phyloP scores from a whole-genome alignment of 23 tunicate genomes.

The Styela plicata region DNA sequence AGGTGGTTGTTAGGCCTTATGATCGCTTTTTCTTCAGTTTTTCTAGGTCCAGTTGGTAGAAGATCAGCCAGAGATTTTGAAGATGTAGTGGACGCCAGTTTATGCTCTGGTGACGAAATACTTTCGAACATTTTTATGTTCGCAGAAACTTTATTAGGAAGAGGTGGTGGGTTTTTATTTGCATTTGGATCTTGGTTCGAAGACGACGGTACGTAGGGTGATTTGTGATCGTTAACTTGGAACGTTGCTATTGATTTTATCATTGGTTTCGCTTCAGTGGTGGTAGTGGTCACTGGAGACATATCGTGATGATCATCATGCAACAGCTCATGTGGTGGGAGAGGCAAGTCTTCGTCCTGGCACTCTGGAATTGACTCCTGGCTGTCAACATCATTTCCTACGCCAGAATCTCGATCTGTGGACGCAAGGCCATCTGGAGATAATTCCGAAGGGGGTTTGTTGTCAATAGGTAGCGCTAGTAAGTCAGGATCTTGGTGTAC shows the following conservation, averaged over 20 bases:
- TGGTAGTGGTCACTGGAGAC: not conserved
- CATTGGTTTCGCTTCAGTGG: not conserved
- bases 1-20: constrained; percentile 28
- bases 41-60: constrained; percentile 10
- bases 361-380: constrained; percentile 81
- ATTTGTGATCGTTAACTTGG: not conserved
- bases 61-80: constrained; percentile 19
- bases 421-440: constrained; percentile 28
- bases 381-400: constrained; percentile 91
- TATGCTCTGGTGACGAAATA: constrained; percentile 20
- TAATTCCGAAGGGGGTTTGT: constrained; percentile 25
- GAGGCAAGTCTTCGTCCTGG: constrained; percentile 18
- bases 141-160: constrained; percentile 47
- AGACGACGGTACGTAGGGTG: not conserved
- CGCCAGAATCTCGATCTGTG: constrained; percentile 87
- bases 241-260: constrained; percentile 1
- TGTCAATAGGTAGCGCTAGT: not conserved
- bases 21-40: constrained; percentile 28
- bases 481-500: not conserved
- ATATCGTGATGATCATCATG: not conserved
- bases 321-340: not conserved
- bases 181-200: not conserved
- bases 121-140: constrained; percentile 82
- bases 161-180: not conserved
- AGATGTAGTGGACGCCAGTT: constrained; percentile 23